A percentile compares a stretch with the other conserved stretches of the same genome.
Evolutionary conservation across 2,888 invertebrate species (phyloP).

Genomic region (Smittia sp.): DNA sequence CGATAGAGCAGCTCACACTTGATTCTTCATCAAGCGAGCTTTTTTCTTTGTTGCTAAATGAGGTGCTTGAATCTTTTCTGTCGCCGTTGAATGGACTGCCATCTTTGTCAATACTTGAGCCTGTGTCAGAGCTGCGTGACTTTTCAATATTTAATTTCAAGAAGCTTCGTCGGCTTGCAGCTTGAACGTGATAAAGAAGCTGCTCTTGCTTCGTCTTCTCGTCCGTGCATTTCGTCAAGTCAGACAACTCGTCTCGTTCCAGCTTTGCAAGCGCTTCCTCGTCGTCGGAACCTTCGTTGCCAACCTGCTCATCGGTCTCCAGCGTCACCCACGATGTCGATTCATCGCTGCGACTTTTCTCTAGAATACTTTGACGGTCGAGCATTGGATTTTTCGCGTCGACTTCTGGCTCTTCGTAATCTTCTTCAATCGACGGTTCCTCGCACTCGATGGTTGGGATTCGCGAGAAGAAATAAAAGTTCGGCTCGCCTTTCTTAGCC

Average conservation of each 20-base stretch:
- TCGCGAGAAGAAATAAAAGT: conserved; percentile 45
- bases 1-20: conserved; percentile 75
- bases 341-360: conserved; percentile 64
- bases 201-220: conserved; percentile 38
- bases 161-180: conserved; percentile 58
- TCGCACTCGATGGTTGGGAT: conserved; percentile 55
- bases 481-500: conserved; percentile 52
- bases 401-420: conserved; percentile 49
- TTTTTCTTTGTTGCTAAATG: conserved; percentile 58
- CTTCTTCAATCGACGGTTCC: conserved; percentile 52
- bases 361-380: conserved; percentile 49
- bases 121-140: conserved; percentile 74
- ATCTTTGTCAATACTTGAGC: conserved; percentile 73
- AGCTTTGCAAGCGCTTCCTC: conserved; percentile 59
- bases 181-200: conserved; percentile 43
- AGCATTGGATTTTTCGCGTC: conserved; percentile 49
- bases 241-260: conserved; percentile 48
- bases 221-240: conserved; percentile 47
- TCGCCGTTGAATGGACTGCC: conserved; percentile 58
- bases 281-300: conserved; percentile 52
- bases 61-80: conserved; percentile 56
- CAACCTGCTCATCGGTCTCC: conserved; percentile 66
- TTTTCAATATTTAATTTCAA: conserved; percentile 70
- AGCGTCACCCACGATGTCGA: conserved; percentile 67
- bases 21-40: conserved; percentile 69